Conservation (phyloP, 2,888 invertebrate genomes). For the Mactromeris polynyma region DNA sequence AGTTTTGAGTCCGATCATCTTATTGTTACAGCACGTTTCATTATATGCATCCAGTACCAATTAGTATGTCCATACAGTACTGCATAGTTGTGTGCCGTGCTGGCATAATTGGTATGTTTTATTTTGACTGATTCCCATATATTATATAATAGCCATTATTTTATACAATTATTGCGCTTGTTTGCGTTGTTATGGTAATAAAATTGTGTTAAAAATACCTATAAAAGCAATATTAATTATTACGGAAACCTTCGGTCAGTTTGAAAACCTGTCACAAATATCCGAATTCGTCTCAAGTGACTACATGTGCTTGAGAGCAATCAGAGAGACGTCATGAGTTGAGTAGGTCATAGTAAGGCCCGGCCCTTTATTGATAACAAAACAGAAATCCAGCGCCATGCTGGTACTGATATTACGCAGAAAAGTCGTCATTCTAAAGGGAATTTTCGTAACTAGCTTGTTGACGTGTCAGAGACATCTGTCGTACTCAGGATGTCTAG, state of each 20-base stretch:
- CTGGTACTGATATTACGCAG: background rate
- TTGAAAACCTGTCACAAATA: background rate
- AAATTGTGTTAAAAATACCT: background rate
- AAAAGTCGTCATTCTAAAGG: background rate
- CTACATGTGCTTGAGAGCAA: background rate
- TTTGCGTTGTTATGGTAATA: too few relatives aligned
- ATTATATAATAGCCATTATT: too few relatives aligned
- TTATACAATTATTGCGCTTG: too few relatives aligned
- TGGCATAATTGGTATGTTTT: too few relatives aligned
- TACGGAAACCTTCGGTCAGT: background rate
- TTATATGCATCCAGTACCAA: too few relatives aligned
- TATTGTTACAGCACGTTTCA: too few relatives aligned
- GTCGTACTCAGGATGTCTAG: conserved; percentile 18
- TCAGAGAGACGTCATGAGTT: background rate
- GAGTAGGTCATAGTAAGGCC: background rate
- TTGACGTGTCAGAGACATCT: conserved; percentile 29
- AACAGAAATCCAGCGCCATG: background rate
- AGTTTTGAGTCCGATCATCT: too few relatives aligned
- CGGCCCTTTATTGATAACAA: background rate
- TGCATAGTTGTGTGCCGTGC: too few relatives aligned
- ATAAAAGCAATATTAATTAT: background rate
- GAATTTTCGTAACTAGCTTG: conserved; percentile 26
- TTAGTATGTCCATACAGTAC: too few relatives aligned
- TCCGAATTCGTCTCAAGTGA: background rate
- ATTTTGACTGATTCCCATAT: too few relatives aligned